Evolutionary conservation across 2,797 vertebrate genomes (phyloP).

Genomic region (Clarias pachynema): DNA sequence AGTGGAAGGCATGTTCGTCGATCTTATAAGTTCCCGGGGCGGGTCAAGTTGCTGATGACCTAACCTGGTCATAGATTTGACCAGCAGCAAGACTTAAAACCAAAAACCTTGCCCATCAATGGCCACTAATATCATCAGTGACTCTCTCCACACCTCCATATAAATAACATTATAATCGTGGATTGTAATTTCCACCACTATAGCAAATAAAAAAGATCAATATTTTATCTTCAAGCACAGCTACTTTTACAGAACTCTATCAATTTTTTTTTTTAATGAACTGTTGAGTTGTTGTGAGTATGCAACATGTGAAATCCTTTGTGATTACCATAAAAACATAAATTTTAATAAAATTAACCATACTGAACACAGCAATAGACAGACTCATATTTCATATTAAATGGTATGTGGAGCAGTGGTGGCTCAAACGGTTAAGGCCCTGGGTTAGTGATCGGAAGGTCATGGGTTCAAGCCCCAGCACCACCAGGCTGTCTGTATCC

Average conservation of each 20-base stretch:
- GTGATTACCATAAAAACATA: background rate
- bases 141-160: too few species aligned
- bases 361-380: background rate
- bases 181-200: background rate
- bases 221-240: background rate
- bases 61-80: too few species aligned
- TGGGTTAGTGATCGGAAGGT: too few species aligned
- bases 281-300: background rate
- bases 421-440: too few species aligned
- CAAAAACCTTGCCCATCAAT: too few species aligned
- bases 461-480: too few species aligned
- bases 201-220: background rate
- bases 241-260: background rate
- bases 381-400: background rate
- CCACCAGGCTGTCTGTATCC: too few species aligned
- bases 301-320: background rate
- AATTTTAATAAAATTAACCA: background rate
- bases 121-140: too few species aligned
- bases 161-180: background rate
- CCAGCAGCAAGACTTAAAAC: too few species aligned
- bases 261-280: background rate
- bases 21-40: too few species aligned
- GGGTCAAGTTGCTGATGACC: too few species aligned
- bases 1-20: background rate
- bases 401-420: too few species aligned